A percentile compares a stretch with the other conserved stretches of the same genome.
Conservation (phyloP, 2,797 vertebrate genomes). For the Hemibagrus guttatus region DNA sequence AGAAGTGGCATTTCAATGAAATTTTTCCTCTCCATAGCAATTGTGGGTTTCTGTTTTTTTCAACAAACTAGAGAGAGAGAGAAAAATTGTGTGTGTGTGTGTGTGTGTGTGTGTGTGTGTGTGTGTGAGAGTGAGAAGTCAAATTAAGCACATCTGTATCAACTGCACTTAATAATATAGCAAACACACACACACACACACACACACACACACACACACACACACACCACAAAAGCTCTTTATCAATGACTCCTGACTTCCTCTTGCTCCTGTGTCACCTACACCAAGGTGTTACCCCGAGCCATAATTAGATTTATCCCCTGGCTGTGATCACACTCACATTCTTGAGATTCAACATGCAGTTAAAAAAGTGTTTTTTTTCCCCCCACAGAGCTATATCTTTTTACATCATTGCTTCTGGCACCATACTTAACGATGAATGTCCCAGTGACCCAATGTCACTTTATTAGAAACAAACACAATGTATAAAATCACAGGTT, state of each 20-base stretch:
- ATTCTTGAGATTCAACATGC: neutral
- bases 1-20: neutral
- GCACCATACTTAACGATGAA: neutral
- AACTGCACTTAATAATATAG: neutral
- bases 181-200: neutral
- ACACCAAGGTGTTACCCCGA: conserved; percentile 4
- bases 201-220: neutral
- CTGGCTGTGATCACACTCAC: neutral
- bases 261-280: neutral
- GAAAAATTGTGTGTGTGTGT: too few species aligned
- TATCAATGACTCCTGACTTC: neutral
- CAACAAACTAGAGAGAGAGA: neutral
- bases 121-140: too few species aligned
- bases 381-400: neutral
- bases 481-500: neutral
- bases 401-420: neutral
- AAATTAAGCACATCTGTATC: neutral
- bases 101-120: too few species aligned
- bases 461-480: neutral
- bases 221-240: neutral
- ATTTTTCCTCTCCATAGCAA: neutral
- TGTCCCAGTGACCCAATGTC: conserved; percentile 9
- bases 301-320: conserved; percentile 1
- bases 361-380: conserved; percentile 7
- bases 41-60: neutral